Evolutionary conservation across 2,797 vertebrate species (phyloP).

Genomic region (Hozukius guyotensis): DNA sequence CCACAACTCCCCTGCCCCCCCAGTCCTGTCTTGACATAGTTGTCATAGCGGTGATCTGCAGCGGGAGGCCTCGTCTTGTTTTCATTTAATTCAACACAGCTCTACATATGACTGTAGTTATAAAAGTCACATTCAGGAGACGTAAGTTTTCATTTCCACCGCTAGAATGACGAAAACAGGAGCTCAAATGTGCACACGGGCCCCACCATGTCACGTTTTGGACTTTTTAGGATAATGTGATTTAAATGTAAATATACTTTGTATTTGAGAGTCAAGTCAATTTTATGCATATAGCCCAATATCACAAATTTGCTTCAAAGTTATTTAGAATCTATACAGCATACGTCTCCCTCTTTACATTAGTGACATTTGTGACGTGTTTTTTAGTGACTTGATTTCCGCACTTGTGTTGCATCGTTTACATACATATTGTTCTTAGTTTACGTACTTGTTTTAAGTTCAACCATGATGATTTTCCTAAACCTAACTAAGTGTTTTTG

Average conservation of each 20-base stretch:
- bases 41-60: constrained; percentile 50
- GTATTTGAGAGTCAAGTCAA: background rate
- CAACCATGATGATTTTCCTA: no score
- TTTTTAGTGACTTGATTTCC: no score
- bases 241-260: background rate
- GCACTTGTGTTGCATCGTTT: no score
- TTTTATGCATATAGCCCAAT: background rate
- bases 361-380: no score
- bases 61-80: constrained; percentile 36
- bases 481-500: no score
- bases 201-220: background rate
- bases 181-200: background rate
- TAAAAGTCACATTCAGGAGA: background rate
- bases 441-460: no score
- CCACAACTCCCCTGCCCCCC: background rate
- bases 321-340: background rate
- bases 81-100: constrained; percentile 8
- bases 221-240: background rate
- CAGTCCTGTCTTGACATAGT: constrained; percentile 48
- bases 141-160: background rate
- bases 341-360: background rate
- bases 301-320: background rate
- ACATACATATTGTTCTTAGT: no score
- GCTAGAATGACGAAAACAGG: background rate
- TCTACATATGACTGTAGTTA: background rate